These are phyloP conservation scores for Drosophila kanekoi DNA, from an alignment of 2,888 invertebrate genomes.

Conservation along the genomic window DNA sequence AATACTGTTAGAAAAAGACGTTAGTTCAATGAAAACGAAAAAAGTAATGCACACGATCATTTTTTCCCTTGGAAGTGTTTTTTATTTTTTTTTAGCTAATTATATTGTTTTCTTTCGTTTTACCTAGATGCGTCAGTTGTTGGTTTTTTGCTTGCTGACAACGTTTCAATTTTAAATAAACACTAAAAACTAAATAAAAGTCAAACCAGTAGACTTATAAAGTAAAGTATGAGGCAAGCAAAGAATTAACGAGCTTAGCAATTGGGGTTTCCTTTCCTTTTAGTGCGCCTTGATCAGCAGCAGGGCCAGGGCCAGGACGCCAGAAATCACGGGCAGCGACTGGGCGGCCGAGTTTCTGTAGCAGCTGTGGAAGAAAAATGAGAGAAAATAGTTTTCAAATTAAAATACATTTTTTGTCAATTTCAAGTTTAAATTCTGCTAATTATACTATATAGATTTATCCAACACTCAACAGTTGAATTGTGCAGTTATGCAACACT, in stretches of 20 bases:
- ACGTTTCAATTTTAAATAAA: slow-evolving; percentile 50
- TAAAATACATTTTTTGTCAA: too few relatives aligned
- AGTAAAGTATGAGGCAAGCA: slow-evolving; percentile 16
- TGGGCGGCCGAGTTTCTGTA: slow-evolving; percentile 51
- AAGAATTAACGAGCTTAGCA: slow-evolving; percentile 34
- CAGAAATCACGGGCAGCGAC: slow-evolving; percentile 61
- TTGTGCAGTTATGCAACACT: neutral
- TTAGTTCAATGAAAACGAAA: slow-evolving; percentile 23
- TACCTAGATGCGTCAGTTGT: slow-evolving; percentile 37
- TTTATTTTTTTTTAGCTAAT: slow-evolving; percentile 14
- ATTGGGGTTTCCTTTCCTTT: slow-evolving; percentile 18
- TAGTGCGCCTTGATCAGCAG: slow-evolving; percentile 58
- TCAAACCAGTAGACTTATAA: slow-evolving; percentile 33
- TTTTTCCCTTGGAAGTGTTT: slow-evolving; percentile 12
- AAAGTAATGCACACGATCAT: slow-evolving; percentile 20
- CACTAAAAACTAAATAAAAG: slow-evolving; percentile 76
- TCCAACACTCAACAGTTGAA: neutral
- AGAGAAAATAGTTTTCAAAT: neutral
- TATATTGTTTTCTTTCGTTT: slow-evolving; percentile 24
- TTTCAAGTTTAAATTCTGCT: too few relatives aligned
- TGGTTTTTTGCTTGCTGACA: slow-evolving; percentile 28
- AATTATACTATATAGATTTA: neutral
- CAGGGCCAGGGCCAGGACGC: slow-evolving; percentile 55
- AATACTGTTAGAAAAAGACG: slow-evolving; percentile 1
- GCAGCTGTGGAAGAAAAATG: slow-evolving; percentile 45